Conservation (phyloP, 2,113 vertebrate genomes). For the Puntigrus tetrazona region DNA sequence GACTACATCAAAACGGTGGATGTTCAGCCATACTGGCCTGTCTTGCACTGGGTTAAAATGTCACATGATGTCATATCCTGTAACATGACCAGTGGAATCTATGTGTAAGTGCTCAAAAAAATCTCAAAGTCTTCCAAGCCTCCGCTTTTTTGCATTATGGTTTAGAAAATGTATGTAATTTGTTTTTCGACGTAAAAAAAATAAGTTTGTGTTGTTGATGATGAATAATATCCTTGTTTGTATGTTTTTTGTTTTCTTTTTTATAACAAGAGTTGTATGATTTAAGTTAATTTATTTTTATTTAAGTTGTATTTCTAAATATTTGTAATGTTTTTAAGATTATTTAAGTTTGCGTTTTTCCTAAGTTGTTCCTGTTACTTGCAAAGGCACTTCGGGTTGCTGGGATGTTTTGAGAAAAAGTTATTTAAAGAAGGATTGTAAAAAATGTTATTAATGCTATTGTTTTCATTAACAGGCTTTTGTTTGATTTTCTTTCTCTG, state of each 20-base stretch:
- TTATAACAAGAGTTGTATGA: slow-evolving; percentile 69
- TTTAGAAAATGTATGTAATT: slow-evolving; percentile 58
- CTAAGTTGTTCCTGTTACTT: slow-evolving; percentile 75
- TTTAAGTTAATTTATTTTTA: slow-evolving; percentile 82
- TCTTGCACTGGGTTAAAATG: slow-evolving; percentile 69
- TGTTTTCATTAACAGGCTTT: slow-evolving; percentile 86
- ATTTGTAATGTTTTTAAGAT: slow-evolving; percentile 87
- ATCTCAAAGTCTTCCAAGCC: slow-evolving; percentile 84
- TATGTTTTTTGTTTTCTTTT: slow-evolving; percentile 89
- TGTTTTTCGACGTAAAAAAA: slow-evolving; percentile 48
- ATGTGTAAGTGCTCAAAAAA: slow-evolving; percentile 80
- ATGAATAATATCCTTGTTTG: slow-evolving; percentile 77
- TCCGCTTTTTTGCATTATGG: slow-evolving; percentile 68
- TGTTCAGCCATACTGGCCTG: slow-evolving; percentile 88
- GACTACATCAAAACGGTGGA: slow-evolving; percentile 76
- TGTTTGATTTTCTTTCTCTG: slow-evolving; percentile 69
- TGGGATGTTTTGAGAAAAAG: slow-evolving; percentile 94
- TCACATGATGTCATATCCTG: slow-evolving; percentile 67
- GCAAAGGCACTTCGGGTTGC: slow-evolving; percentile 99
- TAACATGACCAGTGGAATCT: slow-evolving; percentile 83
- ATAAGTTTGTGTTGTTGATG: slow-evolving; percentile 59
- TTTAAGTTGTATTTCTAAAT: slow-evolving; percentile 86
- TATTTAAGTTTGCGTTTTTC: slow-evolving; percentile 77
- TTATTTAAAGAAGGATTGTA: slow-evolving; percentile 99
- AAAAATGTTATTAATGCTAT: slow-evolving; percentile 89